Percentiles rank a stretch among this genome's conserved stretches.
Evolutionary conservation across 2,797 vertebrate genomes (phyloP).

Genomic region (Austrolebias charrua): DNA sequence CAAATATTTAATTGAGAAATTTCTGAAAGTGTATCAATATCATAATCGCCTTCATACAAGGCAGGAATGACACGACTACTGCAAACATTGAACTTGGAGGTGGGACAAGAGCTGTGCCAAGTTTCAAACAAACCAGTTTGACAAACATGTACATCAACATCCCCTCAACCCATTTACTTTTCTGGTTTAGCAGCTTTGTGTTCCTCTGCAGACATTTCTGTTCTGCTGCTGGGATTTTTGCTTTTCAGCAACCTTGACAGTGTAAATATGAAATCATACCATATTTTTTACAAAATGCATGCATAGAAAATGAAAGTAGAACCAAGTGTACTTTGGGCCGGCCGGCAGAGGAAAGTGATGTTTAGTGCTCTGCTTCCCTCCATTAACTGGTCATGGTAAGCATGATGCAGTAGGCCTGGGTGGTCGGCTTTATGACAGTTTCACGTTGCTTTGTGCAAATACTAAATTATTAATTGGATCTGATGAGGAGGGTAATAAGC

Average conservation of each 20-base stretch:
- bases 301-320: too few relatives aligned
- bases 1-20: too few relatives aligned
- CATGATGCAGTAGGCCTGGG: background rate
- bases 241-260: background rate
- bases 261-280: too few relatives aligned
- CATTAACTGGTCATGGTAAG: background rate
- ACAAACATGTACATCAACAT: background rate
- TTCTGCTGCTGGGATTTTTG: background rate
- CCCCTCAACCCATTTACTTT: background rate
- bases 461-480: background rate
- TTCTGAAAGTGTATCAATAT: too few relatives aligned
- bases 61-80: too few relatives aligned
- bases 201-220: background rate
- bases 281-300: background rate
- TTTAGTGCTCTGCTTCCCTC: background rate
- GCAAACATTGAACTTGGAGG: background rate
- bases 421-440: background rate
- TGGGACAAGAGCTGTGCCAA: conserved; percentile 9
- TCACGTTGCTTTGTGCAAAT: background rate
- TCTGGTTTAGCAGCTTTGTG: background rate
- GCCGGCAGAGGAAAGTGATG: conserved; percentile 1
- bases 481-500: too few relatives aligned
- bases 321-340: background rate
- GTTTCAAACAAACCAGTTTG: conserved; percentile 37
- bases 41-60: too few relatives aligned